Percentiles rank a stretch among this genome's conserved stretches.
Evolutionary conservation across 2,888 invertebrate species (phyloP).

Genomic region (Megaustenia siamemsis): DNA sequence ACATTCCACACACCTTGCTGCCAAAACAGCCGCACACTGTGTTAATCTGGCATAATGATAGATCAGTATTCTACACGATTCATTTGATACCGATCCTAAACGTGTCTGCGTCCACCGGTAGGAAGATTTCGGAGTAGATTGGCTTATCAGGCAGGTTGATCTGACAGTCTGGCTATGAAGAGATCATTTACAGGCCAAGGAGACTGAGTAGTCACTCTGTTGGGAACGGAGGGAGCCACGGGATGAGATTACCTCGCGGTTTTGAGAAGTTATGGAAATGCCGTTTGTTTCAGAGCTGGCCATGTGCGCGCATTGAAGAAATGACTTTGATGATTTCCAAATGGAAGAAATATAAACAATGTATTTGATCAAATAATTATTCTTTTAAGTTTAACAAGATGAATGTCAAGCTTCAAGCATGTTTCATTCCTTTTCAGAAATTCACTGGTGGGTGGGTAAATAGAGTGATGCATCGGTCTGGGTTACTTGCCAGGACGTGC

Average conservation of each 20-base stretch:
- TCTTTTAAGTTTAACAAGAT: too few relatives aligned
- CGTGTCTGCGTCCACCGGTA: neutral
- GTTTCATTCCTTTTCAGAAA: too few relatives aligned
- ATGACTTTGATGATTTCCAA: too few relatives aligned
- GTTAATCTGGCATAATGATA: neutral
- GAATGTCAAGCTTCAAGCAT: too few relatives aligned
- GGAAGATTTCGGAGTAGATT: conserved; percentile 1
- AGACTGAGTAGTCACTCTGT: neutral
- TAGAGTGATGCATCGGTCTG: too few relatives aligned
- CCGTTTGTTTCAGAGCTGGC: neutral
- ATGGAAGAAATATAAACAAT: too few relatives aligned
- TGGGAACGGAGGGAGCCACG: neutral
- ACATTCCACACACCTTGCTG: neutral
- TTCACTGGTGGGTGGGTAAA: too few relatives aligned
- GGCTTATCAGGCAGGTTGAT: neutral
- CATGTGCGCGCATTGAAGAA: too few relatives aligned
- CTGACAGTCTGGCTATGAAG: neutral
- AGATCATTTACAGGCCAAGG: neutral
- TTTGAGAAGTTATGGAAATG: neutral
- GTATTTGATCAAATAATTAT: too few relatives aligned
- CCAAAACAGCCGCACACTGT: neutral
- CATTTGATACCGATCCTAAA: neutral
- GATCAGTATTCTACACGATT: neutral
- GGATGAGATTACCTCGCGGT: too few relatives aligned
- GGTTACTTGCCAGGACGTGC: too few relatives aligned